These are phyloP conservation scores for Netelia virgata DNA, from an alignment of 2,888 invertebrate genomes.

Conservation along the genomic window DNA sequence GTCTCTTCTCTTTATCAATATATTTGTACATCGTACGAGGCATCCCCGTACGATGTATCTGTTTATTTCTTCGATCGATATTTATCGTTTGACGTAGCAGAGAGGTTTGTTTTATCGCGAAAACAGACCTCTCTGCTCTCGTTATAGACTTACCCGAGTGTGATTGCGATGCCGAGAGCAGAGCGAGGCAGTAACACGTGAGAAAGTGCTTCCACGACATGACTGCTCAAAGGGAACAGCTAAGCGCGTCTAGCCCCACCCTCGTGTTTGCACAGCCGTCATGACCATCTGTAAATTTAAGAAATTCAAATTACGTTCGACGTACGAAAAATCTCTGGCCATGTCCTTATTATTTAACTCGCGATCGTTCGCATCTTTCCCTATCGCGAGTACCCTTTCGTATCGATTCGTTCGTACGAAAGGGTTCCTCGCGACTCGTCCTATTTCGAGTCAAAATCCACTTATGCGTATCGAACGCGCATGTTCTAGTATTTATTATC, in stretches of 20 bases:
- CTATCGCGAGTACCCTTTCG: background rate
- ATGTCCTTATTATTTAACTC: background rate
- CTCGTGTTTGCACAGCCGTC: conserved; percentile 75
- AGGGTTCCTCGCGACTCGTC: background rate
- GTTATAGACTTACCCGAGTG: conserved; percentile 78
- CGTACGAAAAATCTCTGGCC: background rate
- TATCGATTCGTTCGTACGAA: background rate
- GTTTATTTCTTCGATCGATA: background rate
- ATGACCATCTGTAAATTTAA: conserved; percentile 78
- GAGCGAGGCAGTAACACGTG: conserved; percentile 82
- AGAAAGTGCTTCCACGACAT: conserved; percentile 83
- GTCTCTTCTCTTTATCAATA: no score
- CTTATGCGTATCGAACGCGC: no score
- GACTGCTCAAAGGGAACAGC: conserved; percentile 77
- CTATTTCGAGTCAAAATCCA: background rate
- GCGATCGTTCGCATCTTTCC: background rate
- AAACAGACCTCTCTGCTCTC: no score
- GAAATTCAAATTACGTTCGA: conserved; percentile 1
- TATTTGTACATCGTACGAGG: no score
- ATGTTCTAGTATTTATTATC: no score
- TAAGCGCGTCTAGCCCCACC: conserved; percentile 78
- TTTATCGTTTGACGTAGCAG: background rate
- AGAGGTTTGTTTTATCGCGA: no score
- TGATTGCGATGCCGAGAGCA: conserved; percentile 80
- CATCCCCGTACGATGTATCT: no score